Conservation (phyloP, 2,888 invertebrate genomes). For the Catocala sponsa region DNA sequence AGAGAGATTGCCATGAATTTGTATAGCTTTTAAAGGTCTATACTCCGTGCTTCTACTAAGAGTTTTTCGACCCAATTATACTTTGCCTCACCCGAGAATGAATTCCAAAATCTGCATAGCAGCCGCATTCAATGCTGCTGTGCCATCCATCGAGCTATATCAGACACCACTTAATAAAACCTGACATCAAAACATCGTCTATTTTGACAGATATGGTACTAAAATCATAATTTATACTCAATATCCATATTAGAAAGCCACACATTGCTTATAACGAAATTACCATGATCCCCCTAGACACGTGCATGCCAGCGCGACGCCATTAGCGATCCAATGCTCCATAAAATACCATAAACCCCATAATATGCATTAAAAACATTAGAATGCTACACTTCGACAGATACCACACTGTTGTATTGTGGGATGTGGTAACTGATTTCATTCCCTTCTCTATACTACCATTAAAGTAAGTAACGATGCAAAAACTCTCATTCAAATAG, state of each 20-base stretch:
- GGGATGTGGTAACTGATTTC: conserved; percentile 33
- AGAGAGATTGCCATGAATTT: too few species aligned
- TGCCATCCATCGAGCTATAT: too few species aligned
- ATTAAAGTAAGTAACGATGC: too few species aligned
- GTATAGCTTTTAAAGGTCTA: too few species aligned
- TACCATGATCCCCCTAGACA: conserved; percentile 23
- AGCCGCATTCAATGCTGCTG: too few species aligned
- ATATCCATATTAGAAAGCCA: conserved; percentile 14
- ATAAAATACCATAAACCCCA: conserved; percentile 69
- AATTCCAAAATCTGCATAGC: too few species aligned
- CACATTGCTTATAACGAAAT: conserved; percentile 24
- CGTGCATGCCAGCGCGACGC: conserved; percentile 40
- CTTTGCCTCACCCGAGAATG: too few species aligned
- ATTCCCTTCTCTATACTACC: too few species aligned
- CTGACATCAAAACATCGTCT: conserved; percentile 4
- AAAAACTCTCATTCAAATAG: too few species aligned
- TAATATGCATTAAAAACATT: conserved; percentile 75
- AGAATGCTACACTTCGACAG: conserved; percentile 51
- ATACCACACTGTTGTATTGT: conserved; percentile 22
- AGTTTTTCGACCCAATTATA: too few species aligned
- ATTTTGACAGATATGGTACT: neutral
- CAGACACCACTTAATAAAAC: too few species aligned
- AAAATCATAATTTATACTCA: conserved; percentile 12
- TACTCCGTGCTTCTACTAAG: too few species aligned
- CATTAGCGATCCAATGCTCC: conserved; percentile 64